A percentile compares a stretch with the other conserved stretches of the same genome.
Conservation (phyloP, 2,113 vertebrate genomes). For the pig (Sus scrofa) region DNA sequence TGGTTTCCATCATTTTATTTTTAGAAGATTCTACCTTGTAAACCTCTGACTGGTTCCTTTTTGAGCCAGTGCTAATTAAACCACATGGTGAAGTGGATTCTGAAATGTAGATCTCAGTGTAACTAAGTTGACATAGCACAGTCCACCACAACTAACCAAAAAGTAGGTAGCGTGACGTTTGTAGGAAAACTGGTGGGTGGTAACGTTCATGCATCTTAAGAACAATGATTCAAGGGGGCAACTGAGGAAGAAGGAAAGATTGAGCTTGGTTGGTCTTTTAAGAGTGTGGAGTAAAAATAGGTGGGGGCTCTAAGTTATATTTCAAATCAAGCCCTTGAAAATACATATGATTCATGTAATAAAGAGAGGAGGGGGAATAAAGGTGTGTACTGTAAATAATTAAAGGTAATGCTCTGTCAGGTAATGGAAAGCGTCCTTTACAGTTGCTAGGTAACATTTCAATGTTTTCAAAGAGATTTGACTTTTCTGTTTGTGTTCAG, state of each 20-base stretch:
- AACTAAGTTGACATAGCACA: not conserved
- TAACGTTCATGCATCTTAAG: not conserved
- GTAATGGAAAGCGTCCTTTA: not conserved
- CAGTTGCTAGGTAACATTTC: not conserved
- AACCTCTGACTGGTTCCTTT: not conserved
- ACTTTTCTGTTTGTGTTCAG: not conserved
- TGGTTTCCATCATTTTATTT: slow-evolving; percentile 4
- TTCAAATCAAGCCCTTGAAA: not conserved
- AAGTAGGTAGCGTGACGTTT: not conserved
- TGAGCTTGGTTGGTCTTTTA: not conserved
- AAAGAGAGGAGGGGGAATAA: not conserved
- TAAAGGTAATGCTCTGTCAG: not conserved
- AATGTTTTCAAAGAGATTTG: not conserved
- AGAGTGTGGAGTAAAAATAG: not conserved
- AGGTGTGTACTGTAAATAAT: not conserved
- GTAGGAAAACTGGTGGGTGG: not conserved
- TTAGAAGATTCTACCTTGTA: not conserved
- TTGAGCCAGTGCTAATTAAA: not conserved
- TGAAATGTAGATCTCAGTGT: too few relatives aligned
- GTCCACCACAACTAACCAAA: not conserved
- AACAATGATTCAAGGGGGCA: not conserved
- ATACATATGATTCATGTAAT: not conserved
- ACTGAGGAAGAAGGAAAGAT: not conserved
- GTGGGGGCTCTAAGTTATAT: not conserved
- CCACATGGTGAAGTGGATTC: not conserved